phyloP scores from a whole-genome alignment of 2,113 vertebrate species.

The Spea multiplicata region DNA sequence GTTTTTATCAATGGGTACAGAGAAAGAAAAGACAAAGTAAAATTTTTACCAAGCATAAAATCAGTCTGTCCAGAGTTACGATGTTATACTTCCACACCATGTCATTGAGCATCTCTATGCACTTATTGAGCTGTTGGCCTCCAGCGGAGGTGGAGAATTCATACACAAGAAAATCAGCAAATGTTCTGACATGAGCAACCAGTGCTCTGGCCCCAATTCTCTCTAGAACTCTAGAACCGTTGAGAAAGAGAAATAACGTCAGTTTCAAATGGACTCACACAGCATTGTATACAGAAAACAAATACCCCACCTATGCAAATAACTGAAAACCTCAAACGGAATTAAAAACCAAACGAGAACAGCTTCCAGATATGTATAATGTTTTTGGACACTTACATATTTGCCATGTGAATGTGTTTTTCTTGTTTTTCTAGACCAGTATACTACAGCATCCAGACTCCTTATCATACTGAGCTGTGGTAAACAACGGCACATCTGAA shows the following conservation, averaged over 20 bases:
- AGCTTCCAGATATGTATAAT: too few species aligned
- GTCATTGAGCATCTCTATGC: constrained; percentile 98
- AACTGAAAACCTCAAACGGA: too few species aligned
- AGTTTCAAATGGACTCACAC: too few species aligned
- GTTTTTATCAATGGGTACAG: background rate
- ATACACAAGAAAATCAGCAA: constrained; percentile 96
- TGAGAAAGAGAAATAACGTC: background rate
- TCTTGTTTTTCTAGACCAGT: too few species aligned
- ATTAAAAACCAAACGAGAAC: too few species aligned
- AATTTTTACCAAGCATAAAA: constrained; percentile 89
- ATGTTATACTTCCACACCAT: constrained; percentile 99
- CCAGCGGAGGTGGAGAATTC: constrained; percentile 97
- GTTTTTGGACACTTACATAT: too few species aligned
- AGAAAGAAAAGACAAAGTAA: background rate
- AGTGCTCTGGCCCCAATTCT: constrained; percentile 92
- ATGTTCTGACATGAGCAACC: constrained; percentile 94
- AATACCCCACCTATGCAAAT: too few species aligned
- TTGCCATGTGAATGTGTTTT: too few species aligned
- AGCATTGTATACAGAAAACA: too few species aligned
- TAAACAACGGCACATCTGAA: too few species aligned
- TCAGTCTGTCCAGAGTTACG: constrained; percentile 91
- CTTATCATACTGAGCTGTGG: too few species aligned
- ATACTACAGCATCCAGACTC: too few species aligned
- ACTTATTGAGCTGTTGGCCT: constrained; percentile 97
- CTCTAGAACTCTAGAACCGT: constrained; percentile 81